Evolutionary conservation across 30 jellyfish, hydroid and myxozoan genomes (phyloP).

Genomic region (Catostylus mosaicus): DNA sequence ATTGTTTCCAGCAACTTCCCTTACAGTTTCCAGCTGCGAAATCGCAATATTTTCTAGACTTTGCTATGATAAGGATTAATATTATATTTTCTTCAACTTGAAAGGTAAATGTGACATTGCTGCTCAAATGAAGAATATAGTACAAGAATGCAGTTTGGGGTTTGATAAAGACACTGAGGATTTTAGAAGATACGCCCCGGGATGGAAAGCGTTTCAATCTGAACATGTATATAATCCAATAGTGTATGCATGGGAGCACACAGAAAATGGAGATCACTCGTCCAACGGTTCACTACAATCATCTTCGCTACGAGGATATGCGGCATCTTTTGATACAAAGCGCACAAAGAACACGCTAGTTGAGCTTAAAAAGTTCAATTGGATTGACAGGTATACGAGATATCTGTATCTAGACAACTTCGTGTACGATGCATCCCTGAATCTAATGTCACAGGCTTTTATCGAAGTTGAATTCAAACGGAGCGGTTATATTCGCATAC

Average conservation of each 20-base stretch:
- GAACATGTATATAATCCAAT: neutral
- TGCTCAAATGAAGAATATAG: neutral
- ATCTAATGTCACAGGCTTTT: slow-evolving; percentile 23
- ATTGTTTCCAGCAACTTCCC: no score
- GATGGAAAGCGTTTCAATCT: neutral
- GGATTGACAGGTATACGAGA: slow-evolving; percentile 62
- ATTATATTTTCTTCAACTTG: neutral
- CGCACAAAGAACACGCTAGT: neutral
- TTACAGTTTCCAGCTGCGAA: no score
- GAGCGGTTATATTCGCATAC: slow-evolving; percentile 14
- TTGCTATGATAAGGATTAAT: no score
- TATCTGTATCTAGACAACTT: slow-evolving; percentile 22
- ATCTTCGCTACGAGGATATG: slow-evolving; percentile 12
- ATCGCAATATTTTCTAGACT: no score
- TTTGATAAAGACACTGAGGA: neutral
- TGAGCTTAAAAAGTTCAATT: neutral
- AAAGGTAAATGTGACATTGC: neutral
- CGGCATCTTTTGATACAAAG: slow-evolving; percentile 10
- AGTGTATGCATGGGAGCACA: neutral
- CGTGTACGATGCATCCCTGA: slow-evolving; percentile 35
- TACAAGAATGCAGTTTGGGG: neutral
- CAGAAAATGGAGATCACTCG: neutral
- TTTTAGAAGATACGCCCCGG: slow-evolving; percentile 1
- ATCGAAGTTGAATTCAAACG: slow-evolving; percentile 32
- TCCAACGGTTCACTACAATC: neutral